These are phyloP conservation scores for Xiphydria camelus DNA, from an alignment of 2,888 invertebrate species.

Conservation along the genomic window DNA sequence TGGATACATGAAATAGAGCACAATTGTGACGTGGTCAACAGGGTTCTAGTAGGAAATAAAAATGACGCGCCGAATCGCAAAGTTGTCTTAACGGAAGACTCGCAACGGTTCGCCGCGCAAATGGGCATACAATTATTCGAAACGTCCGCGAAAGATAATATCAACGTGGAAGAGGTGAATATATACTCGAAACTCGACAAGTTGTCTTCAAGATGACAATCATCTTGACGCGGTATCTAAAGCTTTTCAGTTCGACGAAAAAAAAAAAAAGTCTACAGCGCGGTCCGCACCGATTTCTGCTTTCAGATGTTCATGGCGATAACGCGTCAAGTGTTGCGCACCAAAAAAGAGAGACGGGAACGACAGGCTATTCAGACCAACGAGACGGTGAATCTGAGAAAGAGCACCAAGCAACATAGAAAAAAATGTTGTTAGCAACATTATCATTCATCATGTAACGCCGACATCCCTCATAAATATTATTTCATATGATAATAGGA, in stretches of 20 bases:
- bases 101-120: slow-evolving; percentile 94
- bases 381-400: slow-evolving; percentile 75
- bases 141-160: slow-evolving; percentile 98
- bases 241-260: too few species aligned
- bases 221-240: too few species aligned
- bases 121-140: slow-evolving; percentile 98
- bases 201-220: too few species aligned
- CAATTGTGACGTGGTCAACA: slow-evolving; percentile 98
- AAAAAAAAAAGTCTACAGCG: too few species aligned
- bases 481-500: slow-evolving; percentile 5
- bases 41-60: slow-evolving; percentile 97
- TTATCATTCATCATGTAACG: slow-evolving; percentile 22
- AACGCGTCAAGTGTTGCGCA: slow-evolving; percentile 79
- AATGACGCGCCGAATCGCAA: slow-evolving; percentile 93
- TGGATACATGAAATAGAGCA: slow-evolving; percentile 99
- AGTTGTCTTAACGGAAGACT: slow-evolving; percentile 96
- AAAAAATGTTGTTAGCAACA: slow-evolving; percentile 55
- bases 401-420: slow-evolving; percentile 64
- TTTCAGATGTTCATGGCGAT: slow-evolving; percentile 73
- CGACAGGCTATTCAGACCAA: slow-evolving; percentile 68
- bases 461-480: slow-evolving; percentile 9
- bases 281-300: too few species aligned
- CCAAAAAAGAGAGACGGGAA: slow-evolving; percentile 81
- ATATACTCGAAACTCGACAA: too few species aligned
- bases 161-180: slow-evolving; percentile 99